A percentile compares a stretch with the other conserved stretches of the same genome.
These are phyloP conservation scores for Antennarius maculatus DNA, from an alignment of 2,797 vertebrate genomes.

Conservation along the genomic window DNA sequence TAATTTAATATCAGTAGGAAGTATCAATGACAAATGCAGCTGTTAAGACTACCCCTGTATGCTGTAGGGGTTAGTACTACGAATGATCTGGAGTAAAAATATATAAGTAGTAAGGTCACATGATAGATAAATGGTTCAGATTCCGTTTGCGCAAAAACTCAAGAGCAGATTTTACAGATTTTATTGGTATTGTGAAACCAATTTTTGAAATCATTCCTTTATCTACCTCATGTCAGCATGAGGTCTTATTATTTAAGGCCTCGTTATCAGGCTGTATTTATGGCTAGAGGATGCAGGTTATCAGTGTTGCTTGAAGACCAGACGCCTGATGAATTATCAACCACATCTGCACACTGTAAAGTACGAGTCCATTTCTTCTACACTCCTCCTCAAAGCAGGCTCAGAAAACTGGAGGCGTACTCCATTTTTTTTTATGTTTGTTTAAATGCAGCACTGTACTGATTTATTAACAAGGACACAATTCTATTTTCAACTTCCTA, in stretches of 20 bases:
- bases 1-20: too few relatives aligned
- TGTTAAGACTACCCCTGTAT: too few relatives aligned
- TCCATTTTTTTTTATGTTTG: slow-evolving; percentile 39
- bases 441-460: too few relatives aligned
- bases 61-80: not conserved
- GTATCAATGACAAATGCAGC: too few relatives aligned
- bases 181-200: not conserved
- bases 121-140: slow-evolving; percentile 15
- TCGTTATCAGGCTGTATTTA: slow-evolving; percentile 8
- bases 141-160: slow-evolving; percentile 5
- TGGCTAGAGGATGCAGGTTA: slow-evolving; percentile 41
- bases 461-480: slow-evolving; percentile 16
- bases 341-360: slow-evolving; percentile 40
- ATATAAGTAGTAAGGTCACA: not conserved
- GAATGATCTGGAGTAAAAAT: not conserved
- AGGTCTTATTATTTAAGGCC: slow-evolving; percentile 28
- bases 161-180: slow-evolving; percentile 21
- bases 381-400: slow-evolving; percentile 44
- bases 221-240: slow-evolving; percentile 20
- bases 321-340: slow-evolving; percentile 62
- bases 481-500: slow-evolving; percentile 44
- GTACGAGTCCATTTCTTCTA: slow-evolving; percentile 39
- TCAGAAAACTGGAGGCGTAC: slow-evolving; percentile 40
- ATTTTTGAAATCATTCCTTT: slow-evolving; percentile 18
- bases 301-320: slow-evolving; percentile 38